Conservation (phyloP, 2,797 vertebrate genomes). For the Sebastes diaconus region DNA sequence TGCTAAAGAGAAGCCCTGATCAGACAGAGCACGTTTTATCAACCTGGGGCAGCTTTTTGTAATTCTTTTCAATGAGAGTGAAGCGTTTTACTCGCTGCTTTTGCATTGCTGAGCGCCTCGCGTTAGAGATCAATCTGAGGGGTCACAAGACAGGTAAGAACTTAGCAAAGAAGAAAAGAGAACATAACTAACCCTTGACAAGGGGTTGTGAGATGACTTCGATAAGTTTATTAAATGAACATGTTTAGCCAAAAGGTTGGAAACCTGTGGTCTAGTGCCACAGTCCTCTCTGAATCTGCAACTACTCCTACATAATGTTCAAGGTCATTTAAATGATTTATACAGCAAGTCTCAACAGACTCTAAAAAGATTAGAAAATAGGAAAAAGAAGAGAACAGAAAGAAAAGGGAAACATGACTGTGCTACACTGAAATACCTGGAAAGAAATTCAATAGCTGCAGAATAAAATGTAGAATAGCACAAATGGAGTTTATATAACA, state of each 20-base stretch:
- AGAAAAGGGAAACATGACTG: not conserved
- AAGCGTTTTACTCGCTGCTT: too few species aligned
- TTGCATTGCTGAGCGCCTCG: rapidly evolving
- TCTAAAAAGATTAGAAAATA: not conserved
- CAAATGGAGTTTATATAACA: not conserved
- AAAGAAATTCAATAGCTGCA: not conserved
- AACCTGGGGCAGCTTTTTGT: too few species aligned
- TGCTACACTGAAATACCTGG: not conserved
- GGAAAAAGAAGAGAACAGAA: not conserved
- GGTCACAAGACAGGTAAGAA: not conserved
- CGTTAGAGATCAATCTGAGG: not conserved
- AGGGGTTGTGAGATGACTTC: not conserved
- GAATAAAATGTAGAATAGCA: not conserved
- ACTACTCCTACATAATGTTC: not conserved
- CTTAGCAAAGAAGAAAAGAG: not conserved
- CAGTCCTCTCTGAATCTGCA: not conserved
- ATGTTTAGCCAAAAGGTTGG: not conserved
- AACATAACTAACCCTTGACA: not conserved
- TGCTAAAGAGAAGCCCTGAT: not conserved
- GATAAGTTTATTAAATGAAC: not conserved
- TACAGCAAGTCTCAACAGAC: not conserved
- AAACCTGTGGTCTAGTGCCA: not conserved
- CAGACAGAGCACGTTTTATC: too few species aligned
- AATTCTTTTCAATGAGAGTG: too few species aligned
- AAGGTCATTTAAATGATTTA: not conserved